Evolutionary conservation across 2,888 invertebrate species (phyloP).

Genomic region (Sminthurides aquaticus): DNA sequence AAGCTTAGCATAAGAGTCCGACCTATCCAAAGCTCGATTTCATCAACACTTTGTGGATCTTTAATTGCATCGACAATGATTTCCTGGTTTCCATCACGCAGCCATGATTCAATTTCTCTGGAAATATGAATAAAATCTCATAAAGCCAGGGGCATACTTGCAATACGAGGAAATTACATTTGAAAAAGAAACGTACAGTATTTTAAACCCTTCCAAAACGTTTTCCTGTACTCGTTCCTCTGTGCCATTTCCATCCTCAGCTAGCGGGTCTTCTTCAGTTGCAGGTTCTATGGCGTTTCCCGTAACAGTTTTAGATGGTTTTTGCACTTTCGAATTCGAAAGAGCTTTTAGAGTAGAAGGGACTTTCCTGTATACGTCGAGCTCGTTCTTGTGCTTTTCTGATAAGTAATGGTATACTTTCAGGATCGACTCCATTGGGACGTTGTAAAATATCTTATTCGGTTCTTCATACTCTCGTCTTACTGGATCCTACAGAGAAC

Average conservation of each 20-base stretch:
- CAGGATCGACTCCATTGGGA: conserved; percentile 18
- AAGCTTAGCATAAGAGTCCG: conserved; percentile 26
- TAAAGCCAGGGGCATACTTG: too few species aligned
- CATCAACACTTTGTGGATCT: conserved; percentile 6
- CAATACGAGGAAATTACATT: not conserved
- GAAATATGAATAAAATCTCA: conserved; percentile 2
- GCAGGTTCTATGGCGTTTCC: not conserved
- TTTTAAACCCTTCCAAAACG: too few species aligned
- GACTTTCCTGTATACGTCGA: too few species aligned
- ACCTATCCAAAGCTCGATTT: conserved; percentile 29
- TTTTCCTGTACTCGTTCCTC: too few species aligned
- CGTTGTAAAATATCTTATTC: conserved; percentile 17
- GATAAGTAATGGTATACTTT: conserved; percentile 23
- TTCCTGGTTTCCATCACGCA: not conserved
- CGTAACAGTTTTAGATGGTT: not conserved
- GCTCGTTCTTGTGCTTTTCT: not conserved
- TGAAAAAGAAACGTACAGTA: too few species aligned
- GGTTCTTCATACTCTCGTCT: not conserved
- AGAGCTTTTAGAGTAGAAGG: too few species aligned
- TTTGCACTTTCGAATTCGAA: too few species aligned
- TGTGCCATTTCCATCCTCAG: too few species aligned
- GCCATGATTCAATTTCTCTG: conserved; percentile 12
- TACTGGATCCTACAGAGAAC: not conserved
- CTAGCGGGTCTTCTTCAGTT: not conserved
- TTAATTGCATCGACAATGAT: conserved; percentile 11